These are phyloP conservation scores for Heterocephalus glaber DNA, from an alignment of 2,113 vertebrate species.

Conservation along the genomic window DNA sequence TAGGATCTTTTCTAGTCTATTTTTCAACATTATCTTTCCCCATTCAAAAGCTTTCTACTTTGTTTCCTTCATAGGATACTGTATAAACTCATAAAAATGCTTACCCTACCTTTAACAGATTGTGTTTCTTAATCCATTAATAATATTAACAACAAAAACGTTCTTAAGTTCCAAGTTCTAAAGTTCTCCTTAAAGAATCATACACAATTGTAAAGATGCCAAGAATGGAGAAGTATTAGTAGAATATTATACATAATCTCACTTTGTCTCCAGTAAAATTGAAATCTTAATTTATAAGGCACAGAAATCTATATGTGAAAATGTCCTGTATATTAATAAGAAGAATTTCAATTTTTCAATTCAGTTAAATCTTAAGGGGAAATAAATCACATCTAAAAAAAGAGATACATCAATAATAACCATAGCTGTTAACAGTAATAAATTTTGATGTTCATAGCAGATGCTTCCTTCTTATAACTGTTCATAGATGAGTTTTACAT, in stretches of 20 bases:
- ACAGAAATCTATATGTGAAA: slow-evolving; percentile 23
- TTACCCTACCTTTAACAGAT: background rate
- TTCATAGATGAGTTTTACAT: background rate
- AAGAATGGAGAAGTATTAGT: background rate
- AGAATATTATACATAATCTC: background rate
- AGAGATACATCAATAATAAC: background rate
- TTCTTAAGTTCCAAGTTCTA: background rate
- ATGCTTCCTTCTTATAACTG: slow-evolving; percentile 5
- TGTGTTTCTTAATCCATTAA: background rate
- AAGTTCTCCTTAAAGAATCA: slow-evolving; percentile 41
- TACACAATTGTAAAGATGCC: background rate
- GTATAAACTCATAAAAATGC: slow-evolving; percentile 10
- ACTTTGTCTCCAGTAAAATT: background rate
- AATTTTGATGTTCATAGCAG: background rate
- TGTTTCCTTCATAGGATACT: background rate
- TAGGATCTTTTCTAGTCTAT: background rate
- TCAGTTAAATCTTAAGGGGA: background rate
- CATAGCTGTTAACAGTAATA: background rate
- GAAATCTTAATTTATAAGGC: slow-evolving; percentile 38
- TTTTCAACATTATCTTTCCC: background rate
- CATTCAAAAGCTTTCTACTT: background rate
- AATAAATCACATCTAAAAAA: background rate
- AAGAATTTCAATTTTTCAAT: background rate
- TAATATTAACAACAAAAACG: background rate
- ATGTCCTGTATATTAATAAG: background rate